These are phyloP conservation scores for Leptobrachium leishanense DNA, from an alignment of 2,113 vertebrate species.

Conservation along the genomic window DNA sequence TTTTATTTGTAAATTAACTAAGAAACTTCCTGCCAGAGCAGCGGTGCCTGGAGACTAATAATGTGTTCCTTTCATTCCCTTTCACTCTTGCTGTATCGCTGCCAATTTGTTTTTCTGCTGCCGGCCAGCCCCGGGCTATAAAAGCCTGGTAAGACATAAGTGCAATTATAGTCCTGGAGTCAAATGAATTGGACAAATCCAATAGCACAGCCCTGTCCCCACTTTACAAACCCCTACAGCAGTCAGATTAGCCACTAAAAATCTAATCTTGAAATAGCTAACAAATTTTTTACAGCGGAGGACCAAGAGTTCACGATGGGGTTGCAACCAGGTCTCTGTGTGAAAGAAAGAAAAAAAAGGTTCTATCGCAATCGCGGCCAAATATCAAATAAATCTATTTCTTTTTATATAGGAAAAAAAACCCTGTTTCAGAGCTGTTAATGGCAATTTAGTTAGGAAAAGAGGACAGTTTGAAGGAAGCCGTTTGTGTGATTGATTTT, in stretches of 20 bases:
- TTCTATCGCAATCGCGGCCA: constrained; percentile 74
- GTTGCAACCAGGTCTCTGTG: constrained; percentile 70
- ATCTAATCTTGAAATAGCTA: constrained; percentile 77
- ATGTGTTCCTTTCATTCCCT: constrained; percentile 85
- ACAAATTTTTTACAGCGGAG: constrained; percentile 77
- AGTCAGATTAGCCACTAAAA: constrained; percentile 80
- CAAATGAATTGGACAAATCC: constrained; percentile 87
- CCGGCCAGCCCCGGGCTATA: constrained; percentile 78
- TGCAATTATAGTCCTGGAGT: constrained; percentile 89
- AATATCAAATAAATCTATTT: constrained; percentile 79
- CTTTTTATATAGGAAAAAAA: constrained; percentile 44
- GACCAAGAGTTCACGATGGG: constrained; percentile 77
- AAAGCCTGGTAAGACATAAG: constrained; percentile 83
- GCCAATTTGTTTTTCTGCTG: constrained; percentile 87
- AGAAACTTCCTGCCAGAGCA: constrained; percentile 87
- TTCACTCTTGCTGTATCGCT: constrained; percentile 73
- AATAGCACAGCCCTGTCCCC: constrained; percentile 79
- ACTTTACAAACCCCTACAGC: constrained; percentile 79
- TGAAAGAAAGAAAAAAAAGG: constrained; percentile 80
- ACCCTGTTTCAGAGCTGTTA: constrained; percentile 83
- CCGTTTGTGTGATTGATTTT: constrained; percentile 81
- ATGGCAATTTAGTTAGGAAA: constrained; percentile 68
- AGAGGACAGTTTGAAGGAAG: constrained; percentile 65
- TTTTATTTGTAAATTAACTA: constrained; percentile 97
- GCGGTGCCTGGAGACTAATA: constrained; percentile 83